Conservation (phyloP, 53 echinoderm and acorn worm genomes). For the Patiria pectinifera region DNA sequence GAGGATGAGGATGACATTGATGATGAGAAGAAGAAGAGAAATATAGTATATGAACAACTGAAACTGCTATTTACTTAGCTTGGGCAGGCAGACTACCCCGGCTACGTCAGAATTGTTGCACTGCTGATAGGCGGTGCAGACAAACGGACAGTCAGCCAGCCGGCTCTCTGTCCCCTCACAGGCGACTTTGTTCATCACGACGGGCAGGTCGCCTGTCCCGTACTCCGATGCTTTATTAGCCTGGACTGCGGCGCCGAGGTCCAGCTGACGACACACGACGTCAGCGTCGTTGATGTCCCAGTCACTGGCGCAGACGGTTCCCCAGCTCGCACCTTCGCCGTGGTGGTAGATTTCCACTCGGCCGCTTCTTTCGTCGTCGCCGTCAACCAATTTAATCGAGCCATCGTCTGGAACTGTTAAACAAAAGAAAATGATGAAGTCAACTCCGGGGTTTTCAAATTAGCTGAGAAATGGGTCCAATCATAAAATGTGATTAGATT, state of each 20-base stretch:
- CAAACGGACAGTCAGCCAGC: slow-evolving; percentile 25
- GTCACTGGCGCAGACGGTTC: slow-evolving; percentile 5
- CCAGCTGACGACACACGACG: slow-evolving; percentile 19
- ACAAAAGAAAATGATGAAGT: too few relatives aligned
- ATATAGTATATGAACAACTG: too few relatives aligned
- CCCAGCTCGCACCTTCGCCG: slow-evolving; percentile 4
- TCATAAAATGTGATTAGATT: too few relatives aligned
- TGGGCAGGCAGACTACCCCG: neutral
- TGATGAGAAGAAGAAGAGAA: neutral
- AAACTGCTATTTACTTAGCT: neutral
- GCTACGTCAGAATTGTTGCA: neutral
- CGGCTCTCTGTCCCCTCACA: slow-evolving; percentile 25
- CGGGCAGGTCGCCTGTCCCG: neutral
- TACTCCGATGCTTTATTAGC: neutral
- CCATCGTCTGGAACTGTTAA: slow-evolving; percentile 1
- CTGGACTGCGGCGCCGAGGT: neutral
- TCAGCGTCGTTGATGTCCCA: slow-evolving; percentile 31
- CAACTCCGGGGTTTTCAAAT: neutral
- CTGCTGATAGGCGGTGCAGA: neutral
- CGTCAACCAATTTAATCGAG: neutral
- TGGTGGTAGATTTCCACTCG: slow-evolving; percentile 29
- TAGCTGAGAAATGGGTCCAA: neutral
- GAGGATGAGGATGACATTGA: neutral
- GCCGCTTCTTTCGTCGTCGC: neutral
- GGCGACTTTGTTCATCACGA: slow-evolving; percentile 17